Evolutionary conservation across 1,140 invertebrate species (phyloP), one percentile per base, ranked within the genome.

Genomic region (Tachypleus tridentatus): DNA sequence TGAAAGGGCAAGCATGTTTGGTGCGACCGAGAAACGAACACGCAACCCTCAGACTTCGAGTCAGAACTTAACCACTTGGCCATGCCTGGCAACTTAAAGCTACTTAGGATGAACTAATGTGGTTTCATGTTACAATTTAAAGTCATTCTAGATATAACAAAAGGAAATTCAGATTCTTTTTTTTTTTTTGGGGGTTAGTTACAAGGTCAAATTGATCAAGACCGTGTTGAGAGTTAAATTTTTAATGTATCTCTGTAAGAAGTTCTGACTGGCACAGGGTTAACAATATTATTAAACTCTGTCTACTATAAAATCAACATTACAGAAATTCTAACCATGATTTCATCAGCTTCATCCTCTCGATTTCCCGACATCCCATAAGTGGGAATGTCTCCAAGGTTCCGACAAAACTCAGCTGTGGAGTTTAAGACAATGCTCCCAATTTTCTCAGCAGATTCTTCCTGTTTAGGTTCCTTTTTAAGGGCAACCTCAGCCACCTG

Each of bases 351-450:
- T 76, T 86, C 84, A 77, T 88, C 88, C 74, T 92, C n/a, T 66
- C 91, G 79, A 77, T 94, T 93, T 53, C 91, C 89, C n/a, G 91
- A 84, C 73, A 88, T 83, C 10, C 91, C 89, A 77, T 93, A 92
- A 0, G 90, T 96, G 53, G 93, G 93, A 73, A 97, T 95, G 76
- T 97, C 93, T 48, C 95, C 93, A 3, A 98, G 80, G 54, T 92
- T 94, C n/a, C 95, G 83, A 76, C 95, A 98, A 80, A 98, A 98
- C 80, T 98, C 96, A 1, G 93, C 93, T 0, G 93, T 97, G 9
- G 92, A 86, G 80, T 98, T 95, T 51, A 98, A 77, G 51, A 91
- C 83, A 70, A 98, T 95, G 67, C 76, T 74, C 4, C 66, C 53
- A 7, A 49, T 56, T 49, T 54, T 68, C 29, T 57, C 29, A 52